Conservation (phyloP, 2,888 invertebrate species). For the Epinotia brunnichana region DNA sequence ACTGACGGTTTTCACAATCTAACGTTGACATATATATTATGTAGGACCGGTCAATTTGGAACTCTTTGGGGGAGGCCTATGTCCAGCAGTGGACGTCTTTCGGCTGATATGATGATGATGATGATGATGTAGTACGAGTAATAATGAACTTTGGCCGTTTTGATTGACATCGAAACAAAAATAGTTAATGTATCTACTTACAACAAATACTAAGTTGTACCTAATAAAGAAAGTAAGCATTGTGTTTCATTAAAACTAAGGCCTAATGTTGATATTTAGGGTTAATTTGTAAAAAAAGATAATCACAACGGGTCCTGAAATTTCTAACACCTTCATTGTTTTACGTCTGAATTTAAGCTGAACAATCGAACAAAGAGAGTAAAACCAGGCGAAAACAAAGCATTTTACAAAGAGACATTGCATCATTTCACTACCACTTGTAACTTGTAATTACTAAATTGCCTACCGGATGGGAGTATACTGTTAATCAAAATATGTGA, state of each 20-base stretch:
- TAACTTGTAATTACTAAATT: neutral
- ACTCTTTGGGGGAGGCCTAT: no score
- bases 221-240: no score
- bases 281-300: conserved; percentile 3
- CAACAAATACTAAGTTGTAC: no score
- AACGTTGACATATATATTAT: no score
- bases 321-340: conserved; percentile 12
- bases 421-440: conserved; percentile 1
- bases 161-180: neutral
- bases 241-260: neutral
- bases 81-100: no score
- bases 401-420: neutral
- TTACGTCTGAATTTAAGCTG: neutral
- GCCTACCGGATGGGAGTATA: neutral
- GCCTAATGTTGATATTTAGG: neutral
- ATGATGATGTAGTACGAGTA: no score
- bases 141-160: neutral
- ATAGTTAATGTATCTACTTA: no score
- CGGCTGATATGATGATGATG: no score
- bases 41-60: no score
- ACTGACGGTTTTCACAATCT: no score
- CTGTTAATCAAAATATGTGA: no score
- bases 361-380: conserved; percentile 33
- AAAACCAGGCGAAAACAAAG: conserved; percentile 18
- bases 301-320: neutral